phyloP scores from a whole-genome alignment of 1,140 invertebrate genomes.

The Zophobas morio region DNA sequence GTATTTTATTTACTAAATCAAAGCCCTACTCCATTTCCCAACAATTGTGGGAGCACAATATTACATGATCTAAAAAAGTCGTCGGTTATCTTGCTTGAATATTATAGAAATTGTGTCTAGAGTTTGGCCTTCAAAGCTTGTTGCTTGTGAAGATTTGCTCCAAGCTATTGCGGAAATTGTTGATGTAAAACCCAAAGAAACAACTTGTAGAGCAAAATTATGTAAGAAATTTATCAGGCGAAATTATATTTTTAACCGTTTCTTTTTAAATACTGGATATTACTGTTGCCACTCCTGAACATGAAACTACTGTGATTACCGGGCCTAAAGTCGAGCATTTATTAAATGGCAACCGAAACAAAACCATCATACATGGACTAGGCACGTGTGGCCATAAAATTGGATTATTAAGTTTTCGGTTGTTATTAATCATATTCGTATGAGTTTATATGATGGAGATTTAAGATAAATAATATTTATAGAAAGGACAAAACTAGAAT shows the following conservation, averaged over 20 bases:
- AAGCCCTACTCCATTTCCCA: too few species aligned
- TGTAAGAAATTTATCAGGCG: not conserved
- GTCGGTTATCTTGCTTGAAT: slow-evolving; percentile 1
- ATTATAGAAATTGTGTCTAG: slow-evolving; percentile 1
- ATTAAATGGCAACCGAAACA: not conserved
- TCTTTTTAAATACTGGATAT: not conserved
- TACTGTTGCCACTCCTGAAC: not conserved
- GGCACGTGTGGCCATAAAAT: not conserved
- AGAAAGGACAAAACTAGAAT: not conserved
- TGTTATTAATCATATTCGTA: not conserved
- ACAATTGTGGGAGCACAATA: too few species aligned
- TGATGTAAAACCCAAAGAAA: not conserved
- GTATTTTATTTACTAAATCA: not conserved
- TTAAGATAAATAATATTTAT: not conserved
- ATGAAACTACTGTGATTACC: not conserved
- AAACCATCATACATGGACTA: not conserved
- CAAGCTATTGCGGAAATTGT: not conserved
- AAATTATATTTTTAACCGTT: not conserved
- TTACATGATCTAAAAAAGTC: not conserved
- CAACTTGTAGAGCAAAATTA: not conserved
- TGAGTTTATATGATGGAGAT: not conserved
- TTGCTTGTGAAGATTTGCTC: not conserved
- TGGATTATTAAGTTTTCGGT: not conserved
- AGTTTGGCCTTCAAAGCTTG: slow-evolving; percentile 6
- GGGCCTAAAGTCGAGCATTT: not conserved